Conservation (phyloP, 2,888 invertebrate species). For the Cephus sareptanus region DNA sequence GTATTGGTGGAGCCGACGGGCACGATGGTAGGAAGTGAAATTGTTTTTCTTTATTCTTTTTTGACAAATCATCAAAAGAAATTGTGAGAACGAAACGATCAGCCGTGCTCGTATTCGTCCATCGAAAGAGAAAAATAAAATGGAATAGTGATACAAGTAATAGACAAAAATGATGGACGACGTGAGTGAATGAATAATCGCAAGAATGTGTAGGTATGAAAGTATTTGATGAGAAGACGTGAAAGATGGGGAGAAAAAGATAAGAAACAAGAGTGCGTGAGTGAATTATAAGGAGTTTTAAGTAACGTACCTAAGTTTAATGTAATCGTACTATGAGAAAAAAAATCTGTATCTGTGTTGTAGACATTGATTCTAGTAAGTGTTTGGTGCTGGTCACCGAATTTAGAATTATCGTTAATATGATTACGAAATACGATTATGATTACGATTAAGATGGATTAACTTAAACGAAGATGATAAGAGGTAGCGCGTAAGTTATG, state of each 20-base stretch:
- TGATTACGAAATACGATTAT: constrained; percentile 43
- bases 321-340: constrained; percentile 45
- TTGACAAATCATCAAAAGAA: neutral
- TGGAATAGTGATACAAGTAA: constrained; percentile 8
- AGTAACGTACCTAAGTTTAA: constrained; percentile 41
- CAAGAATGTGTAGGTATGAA: constrained; percentile 20
- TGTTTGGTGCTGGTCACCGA: constrained; percentile 65
- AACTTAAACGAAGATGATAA: constrained; percentile 23
- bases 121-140: neutral
- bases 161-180: constrained; percentile 11
- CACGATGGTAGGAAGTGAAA: neutral
- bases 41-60: neutral
- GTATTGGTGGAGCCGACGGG: constrained; percentile 20
- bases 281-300: neutral
- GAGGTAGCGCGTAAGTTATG: constrained; percentile 17
- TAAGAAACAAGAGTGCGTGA: constrained; percentile 9
- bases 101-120: too few species aligned
- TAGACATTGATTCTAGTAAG: constrained; percentile 62
- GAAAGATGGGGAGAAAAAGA: constrained; percentile 12
- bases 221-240: constrained; percentile 11
- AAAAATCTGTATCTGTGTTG: constrained; percentile 63
- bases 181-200: constrained; percentile 18
- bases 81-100: neutral
- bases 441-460: constrained; percentile 44
- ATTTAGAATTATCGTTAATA: constrained; percentile 37